Evolutionary conservation across 37 sponge, comb jelly and placozoan species (phyloP), one percentile per base, ranked within the genome.

Genomic region (Corticium candelabrum): DNA sequence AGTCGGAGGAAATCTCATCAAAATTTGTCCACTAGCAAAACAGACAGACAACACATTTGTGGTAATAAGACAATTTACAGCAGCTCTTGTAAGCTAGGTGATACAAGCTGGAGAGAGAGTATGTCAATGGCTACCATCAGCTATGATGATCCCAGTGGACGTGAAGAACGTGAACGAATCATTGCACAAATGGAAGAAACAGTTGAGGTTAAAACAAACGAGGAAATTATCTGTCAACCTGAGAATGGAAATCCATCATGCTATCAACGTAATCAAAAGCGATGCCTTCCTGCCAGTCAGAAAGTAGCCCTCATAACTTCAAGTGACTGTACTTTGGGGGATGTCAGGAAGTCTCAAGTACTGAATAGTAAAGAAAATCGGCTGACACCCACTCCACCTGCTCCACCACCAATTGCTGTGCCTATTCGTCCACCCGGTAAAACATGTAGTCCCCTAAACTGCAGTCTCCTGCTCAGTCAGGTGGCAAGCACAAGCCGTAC

Each of bases 61-160:
- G 11, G 15, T 11, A 50, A 50, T 21, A 21, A 27, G 15, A 21
- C 62, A 11, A 21, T 21, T 50, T 11, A 11, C 62, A 21, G 62
- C 11, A 50, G 62, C 62, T n/a, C n/a, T n/a, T n/a, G n/a, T n/a
- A n/a, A n/a, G n/a, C n/a, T n/a, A n/a, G 73, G 31, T 32, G 5
- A 29, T 34, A 32, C 31, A 7, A 4, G 21, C 73, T 7, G 73
- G 5, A 29, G 7, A 5, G 73, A 70, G 4, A 7, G 29, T 4
- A 7, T 15, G 21, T 5, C 4, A 32, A 70, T 30, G 4, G 73
- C 7, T 7, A 5, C 31, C 7, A 34, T 90, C 38, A 84, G 85
- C 27, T 90, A 90, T 78, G 88, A 90, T 77, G 87, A 90, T 72
- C 88, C 90, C 35, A 81, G 75, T 3, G 78, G 88, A 1, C 77